Base-by-base conservation (phyloP, 2,797 vertebrate species). In the Sternotherus odoratus region DNA sequence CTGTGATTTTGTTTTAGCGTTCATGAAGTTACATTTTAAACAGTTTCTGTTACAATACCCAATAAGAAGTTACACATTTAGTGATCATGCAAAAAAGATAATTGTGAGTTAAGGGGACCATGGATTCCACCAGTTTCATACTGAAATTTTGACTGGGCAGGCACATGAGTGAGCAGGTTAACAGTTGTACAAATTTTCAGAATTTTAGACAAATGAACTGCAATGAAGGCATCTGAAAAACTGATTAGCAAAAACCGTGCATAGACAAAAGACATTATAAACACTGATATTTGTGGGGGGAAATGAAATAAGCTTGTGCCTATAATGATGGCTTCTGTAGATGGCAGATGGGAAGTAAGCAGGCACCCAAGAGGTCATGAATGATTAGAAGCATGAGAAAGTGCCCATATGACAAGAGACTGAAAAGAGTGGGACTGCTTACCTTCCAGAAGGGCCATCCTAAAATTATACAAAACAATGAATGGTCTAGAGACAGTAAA, bases 331-430 rank as follows among this genome's bases (percentile, higher is more conserved):
- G 82, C 77, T 69, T 74, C 10, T 17, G 77, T 88, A 74, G 89
- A 94, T 77, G n/a, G 82, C 30, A 60, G 91, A 90, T 93, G 66
- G 49, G 8, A 74, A 85, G 88, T 26, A 95, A 89, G 10, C 17
- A 83, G 56, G 30, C 60, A 33, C 15, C 33, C 30, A 63, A 33
- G 60, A 15, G 30, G 33, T 63, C 60, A 8, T 8, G 33, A 57
- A 57, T 28, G 28, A 57, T 30, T 30, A 57, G 56, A 57, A 57
- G 56, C 56, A 57, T 57, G 26, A 28, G 26, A 57, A 57, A 57
- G 28, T 12, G 12, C 11, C 56, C 56, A 57, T 28, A 30, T 57
- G 56, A 57, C 11, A 21, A 51, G 12, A 57, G 28, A 57, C 56
- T 57, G 56, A 57, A 57, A 57, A 57, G 56, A 57, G 56, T 15